These are phyloP conservation scores for Amiota mariae DNA, from an alignment of 2,888 invertebrate species.

Conservation along the genomic window DNA sequence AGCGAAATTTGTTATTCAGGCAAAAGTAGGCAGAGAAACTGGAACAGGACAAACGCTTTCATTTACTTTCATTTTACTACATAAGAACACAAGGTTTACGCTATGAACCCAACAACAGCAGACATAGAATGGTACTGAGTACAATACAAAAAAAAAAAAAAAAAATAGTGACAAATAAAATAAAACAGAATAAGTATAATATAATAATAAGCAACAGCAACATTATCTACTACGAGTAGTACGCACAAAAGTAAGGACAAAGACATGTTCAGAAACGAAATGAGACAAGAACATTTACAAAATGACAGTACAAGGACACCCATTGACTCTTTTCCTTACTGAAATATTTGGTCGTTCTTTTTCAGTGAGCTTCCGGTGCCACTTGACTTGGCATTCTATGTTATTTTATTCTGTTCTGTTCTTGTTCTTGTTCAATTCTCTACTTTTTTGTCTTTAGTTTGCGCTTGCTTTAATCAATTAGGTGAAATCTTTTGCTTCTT, in stretches of 20 bases:
- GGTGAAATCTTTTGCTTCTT: constrained; percentile 51
- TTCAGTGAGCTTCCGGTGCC: not conserved
- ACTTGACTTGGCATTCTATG: not conserved
- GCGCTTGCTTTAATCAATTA: constrained; percentile 57
- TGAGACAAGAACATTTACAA: constrained; percentile 57
- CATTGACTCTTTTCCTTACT: not conserved
- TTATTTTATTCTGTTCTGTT: not conserved
- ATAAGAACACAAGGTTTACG: constrained; percentile 67
- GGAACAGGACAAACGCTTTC: constrained; percentile 19
- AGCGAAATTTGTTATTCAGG: not conserved
- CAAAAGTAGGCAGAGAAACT: not conserved
- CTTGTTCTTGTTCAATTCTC: not conserved
- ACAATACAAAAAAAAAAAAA: constrained; percentile 44
- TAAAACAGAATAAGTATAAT: constrained; percentile 62
- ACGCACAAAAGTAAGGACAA: constrained; percentile 41
- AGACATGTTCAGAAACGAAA: constrained; percentile 1
- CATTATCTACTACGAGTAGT: constrained; percentile 25
- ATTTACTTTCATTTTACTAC: constrained; percentile 40
- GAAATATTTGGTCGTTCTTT: not conserved
- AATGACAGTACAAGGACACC: constrained; percentile 51
- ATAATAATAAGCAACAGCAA: constrained; percentile 50
- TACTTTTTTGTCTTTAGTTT: not conserved
- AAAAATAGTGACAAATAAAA: constrained; percentile 51
- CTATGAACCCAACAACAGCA: constrained; percentile 64
- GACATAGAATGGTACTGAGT: constrained; percentile 50